These are phyloP conservation scores for Eolophus roseicapilla DNA, from an alignment of 2,113 vertebrate genomes.

Conservation along the genomic window DNA sequence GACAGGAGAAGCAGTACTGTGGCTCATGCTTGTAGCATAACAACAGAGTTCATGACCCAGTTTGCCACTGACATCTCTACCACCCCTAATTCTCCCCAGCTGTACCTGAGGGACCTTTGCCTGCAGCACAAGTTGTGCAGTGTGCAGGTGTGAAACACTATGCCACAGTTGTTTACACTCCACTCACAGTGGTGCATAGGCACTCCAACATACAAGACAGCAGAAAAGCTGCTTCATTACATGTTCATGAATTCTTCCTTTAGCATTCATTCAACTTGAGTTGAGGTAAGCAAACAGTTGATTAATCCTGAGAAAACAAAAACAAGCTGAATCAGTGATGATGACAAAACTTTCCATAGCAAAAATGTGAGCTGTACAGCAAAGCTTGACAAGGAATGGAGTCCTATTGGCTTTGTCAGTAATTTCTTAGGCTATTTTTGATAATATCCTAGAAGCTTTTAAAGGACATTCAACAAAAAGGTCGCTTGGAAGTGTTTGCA, in stretches of 20 bases:
- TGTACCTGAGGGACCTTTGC: rapidly evolving
- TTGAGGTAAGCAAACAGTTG: not conserved
- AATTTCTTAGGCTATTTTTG: conserved; percentile 30
- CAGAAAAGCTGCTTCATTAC: not conserved
- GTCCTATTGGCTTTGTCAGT: not conserved
- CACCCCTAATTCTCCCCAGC: rapidly evolving
- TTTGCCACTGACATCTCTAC: no score
- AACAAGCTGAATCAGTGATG: not conserved
- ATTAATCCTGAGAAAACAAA: not conserved
- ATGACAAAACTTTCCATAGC: not conserved
- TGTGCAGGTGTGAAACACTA: not conserved
- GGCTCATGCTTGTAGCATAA: rapidly evolving
- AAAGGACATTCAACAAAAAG: conserved; percentile 74
- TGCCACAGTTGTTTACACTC: not conserved
- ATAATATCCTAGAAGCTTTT: conserved; percentile 47
- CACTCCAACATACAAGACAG: rapidly evolving
- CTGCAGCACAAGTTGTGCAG: not conserved
- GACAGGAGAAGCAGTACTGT: not conserved
- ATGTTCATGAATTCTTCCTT: not conserved
- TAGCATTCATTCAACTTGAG: not conserved
- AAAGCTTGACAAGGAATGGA: not conserved
- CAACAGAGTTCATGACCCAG: not conserved
- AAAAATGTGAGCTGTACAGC: not conserved
- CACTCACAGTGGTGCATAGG: rapidly evolving
- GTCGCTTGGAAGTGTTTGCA: conserved; percentile 71